These are phyloP conservation scores for Phasia obesa DNA, from an alignment of 2,888 invertebrate genomes.

Conservation along the genomic window DNA sequence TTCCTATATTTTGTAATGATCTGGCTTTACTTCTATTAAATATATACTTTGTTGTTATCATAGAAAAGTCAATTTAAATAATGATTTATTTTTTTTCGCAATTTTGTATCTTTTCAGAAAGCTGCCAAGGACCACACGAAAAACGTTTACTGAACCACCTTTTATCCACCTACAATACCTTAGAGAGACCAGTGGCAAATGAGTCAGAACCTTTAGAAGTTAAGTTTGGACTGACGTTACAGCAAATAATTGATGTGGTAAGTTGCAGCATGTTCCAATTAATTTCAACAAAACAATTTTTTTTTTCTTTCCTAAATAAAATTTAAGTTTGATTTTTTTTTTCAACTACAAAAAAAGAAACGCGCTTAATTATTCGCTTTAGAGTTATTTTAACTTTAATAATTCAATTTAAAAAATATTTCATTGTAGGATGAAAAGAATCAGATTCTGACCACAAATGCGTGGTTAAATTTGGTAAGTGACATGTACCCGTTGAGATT, in stretches of 20 bases:
- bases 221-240: conserved; percentile 94
- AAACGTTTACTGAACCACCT: conserved; percentile 92
- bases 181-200: conserved; percentile 95
- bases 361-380: conserved; percentile 38
- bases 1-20: too few relatives aligned
- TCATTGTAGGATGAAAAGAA: conserved; percentile 98
- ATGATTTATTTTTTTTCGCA: too few relatives aligned
- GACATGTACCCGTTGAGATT: conserved; percentile 83
- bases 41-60: too few relatives aligned
- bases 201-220: conserved; percentile 95
- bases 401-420: conserved; percentile 74
- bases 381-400: conserved; percentile 63
- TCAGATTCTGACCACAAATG: conserved; percentile 98
- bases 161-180: conserved; percentile 91
- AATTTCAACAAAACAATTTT: conserved; percentile 40
- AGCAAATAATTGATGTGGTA: conserved; percentile 97
- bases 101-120: conserved; percentile 85
- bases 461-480: conserved; percentile 99
- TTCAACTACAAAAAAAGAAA: conserved; percentile 51
- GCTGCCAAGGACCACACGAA: conserved; percentile 95
- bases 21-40: too few relatives aligned
- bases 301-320: conserved; percentile 47
- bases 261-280: conserved; percentile 83
- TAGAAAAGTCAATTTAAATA: too few relatives aligned
- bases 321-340: conserved; percentile 59